Conservation (phyloP, 2,113 vertebrate genomes). For the Solenodon paradoxus region DNA sequence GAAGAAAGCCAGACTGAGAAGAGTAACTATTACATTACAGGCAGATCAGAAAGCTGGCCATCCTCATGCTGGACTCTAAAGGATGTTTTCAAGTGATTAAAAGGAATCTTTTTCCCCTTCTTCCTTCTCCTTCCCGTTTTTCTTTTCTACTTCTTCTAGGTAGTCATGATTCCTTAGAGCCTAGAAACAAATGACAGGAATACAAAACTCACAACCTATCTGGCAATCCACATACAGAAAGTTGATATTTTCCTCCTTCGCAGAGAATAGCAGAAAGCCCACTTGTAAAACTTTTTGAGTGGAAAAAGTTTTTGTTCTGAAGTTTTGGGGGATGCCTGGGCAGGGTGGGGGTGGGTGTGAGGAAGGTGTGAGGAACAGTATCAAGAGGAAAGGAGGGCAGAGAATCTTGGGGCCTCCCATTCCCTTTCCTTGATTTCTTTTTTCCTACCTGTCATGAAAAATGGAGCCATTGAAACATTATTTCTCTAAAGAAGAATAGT, state of each 20-base stretch:
- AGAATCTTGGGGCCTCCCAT: not conserved
- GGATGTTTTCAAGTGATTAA: not conserved
- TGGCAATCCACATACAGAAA: not conserved
- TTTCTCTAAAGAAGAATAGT: slow-evolving; percentile 43
- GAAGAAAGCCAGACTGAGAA: not conserved
- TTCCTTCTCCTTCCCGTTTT: not conserved
- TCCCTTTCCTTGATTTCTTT: not conserved
- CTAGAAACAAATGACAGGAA: not conserved
- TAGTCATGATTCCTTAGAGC: slow-evolving; percentile 1
- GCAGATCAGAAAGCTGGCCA: not conserved
- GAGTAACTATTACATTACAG: not conserved
- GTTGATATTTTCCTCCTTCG: not conserved
- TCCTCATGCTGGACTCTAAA: not conserved
- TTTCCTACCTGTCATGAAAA: not conserved
- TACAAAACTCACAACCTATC: not conserved
- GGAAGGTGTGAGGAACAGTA: too few species aligned
- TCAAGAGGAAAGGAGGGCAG: not conserved
- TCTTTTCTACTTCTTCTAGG: not conserved
- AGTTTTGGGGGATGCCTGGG: not conserved
- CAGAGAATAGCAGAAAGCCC: not conserved
- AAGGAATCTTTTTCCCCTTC: not conserved
- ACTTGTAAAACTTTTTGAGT: not conserved
- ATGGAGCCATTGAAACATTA: not conserved
- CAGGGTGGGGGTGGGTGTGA: not conserved
- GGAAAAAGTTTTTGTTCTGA: not conserved